phyloP scores from a whole-genome alignment of 2,113 vertebrate species.

The Hippocampus mohnikei region DNA sequence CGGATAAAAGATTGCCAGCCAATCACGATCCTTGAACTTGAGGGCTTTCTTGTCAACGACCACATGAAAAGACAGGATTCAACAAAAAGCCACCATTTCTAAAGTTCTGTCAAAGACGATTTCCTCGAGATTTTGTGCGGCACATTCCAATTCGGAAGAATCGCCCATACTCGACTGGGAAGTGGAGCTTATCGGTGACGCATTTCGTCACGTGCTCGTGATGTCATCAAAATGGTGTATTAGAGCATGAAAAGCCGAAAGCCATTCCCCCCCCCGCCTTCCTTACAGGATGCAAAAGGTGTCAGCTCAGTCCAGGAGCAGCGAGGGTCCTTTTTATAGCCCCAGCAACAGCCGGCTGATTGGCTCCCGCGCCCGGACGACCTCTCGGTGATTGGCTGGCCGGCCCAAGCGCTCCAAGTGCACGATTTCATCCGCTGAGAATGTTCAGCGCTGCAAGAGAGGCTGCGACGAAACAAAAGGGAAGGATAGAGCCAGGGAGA shows the following conservation, averaged over 20 bases:
- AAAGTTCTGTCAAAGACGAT: too few relatives aligned
- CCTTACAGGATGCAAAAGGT: conserved; percentile 68
- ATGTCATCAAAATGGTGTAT: conserved; percentile 27
- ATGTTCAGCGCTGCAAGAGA: conserved; percentile 68
- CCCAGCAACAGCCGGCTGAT: conserved; percentile 73
- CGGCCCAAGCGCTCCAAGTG: conserved; percentile 54
- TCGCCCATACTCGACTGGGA: too few relatives aligned
- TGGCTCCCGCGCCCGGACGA: conserved; percentile 57
- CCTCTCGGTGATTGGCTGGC: conserved; percentile 65
- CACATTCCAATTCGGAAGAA: too few relatives aligned
- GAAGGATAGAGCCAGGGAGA: conserved; percentile 53
- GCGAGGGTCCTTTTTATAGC: conserved; percentile 68
- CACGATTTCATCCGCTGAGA: conserved; percentile 71
- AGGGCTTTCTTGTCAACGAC: too few relatives aligned
- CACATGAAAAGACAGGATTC: too few relatives aligned
- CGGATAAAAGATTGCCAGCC: too few relatives aligned
- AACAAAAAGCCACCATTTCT: too few relatives aligned
- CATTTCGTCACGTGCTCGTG: conserved; percentile 20
- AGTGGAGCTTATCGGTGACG: not conserved
- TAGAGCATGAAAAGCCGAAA: conserved; percentile 49
- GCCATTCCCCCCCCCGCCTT: conserved; percentile 39
- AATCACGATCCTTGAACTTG: too few relatives aligned
- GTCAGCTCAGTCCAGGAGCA: conserved; percentile 61
- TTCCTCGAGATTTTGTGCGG: too few relatives aligned
- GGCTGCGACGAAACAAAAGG: conserved; percentile 63